Evolutionary conservation across 2,113 vertebrate genomes (phyloP).

Genomic region (Rhabdornis inornatus): DNA sequence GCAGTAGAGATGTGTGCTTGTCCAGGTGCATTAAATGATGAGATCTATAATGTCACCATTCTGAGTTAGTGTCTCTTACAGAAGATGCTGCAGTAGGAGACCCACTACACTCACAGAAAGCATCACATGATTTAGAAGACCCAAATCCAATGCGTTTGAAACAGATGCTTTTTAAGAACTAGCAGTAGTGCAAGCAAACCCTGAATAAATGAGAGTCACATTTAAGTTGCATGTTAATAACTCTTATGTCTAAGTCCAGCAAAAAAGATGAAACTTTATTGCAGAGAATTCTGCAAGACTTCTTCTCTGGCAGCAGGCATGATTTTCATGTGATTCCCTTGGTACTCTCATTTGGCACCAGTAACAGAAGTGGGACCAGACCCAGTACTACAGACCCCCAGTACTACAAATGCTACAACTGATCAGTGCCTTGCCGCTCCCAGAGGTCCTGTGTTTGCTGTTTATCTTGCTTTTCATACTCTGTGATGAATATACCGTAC

Average conservation of each 20-base stretch:
- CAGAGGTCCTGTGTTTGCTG: background rate
- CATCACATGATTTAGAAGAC: background rate
- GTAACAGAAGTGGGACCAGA: background rate
- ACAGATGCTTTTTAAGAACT: background rate
- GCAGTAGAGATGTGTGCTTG: background rate
- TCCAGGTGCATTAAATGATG: background rate
- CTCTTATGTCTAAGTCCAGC: background rate
- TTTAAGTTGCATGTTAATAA: background rate
- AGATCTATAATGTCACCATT: background rate
- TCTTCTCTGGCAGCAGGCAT: background rate
- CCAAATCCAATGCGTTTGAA: background rate
- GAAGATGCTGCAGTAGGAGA: background rate
- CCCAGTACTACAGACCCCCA: background rate
- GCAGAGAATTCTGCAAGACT: background rate
- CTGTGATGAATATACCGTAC: background rate
- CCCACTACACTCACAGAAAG: background rate
- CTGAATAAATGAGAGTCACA: background rate
- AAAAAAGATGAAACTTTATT: background rate
- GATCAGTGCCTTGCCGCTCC: background rate
- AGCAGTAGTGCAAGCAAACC: background rate
- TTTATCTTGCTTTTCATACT: conserved; percentile 13
- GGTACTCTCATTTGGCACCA: background rate
- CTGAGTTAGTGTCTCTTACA: background rate
- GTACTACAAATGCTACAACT: background rate
- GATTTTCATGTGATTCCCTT: background rate